Base-by-base conservation (phyloP, 2,113 vertebrate genomes). In the Myodes glareolus region DNA sequence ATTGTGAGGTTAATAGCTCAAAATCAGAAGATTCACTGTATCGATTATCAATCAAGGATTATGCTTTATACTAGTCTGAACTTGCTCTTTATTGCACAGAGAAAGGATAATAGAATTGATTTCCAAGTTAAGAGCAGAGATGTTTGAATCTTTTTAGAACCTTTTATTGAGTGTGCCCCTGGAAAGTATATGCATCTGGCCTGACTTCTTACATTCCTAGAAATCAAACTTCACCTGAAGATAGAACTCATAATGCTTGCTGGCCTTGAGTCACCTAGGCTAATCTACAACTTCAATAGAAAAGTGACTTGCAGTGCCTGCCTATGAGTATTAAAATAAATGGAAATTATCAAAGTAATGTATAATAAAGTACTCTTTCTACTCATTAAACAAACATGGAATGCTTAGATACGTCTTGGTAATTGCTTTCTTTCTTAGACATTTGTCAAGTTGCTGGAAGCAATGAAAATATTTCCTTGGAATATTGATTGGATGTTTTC, bases 401-500 rank as follows among this genome's bases (percentile, higher is more conserved):
- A 81, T 77, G 21, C 50, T 91, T 86, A 81, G 10, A 94, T 80
- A 87, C 70, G 82, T 36, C n/a, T 72, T 89, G 21, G 67, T 93
- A 94, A 61, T 33, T 88, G 61, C 70, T 92, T 96, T 97, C n/a
- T n/a, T 52, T 89, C 31, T 65, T 88, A 87, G 52, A 42, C 29
- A 63, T 95, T 91, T 97, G 29, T 90, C 70, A 76, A 55, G 50
- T 31, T 11, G 94, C 86, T 93, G 47, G 61, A n/a, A 75, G 8
- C 55, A 92, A 36, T 88, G 39, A 72, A 86, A 88, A 63, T 27
- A 88, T 88, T 67, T 82, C 25, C 42, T 89, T 87, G 31, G 75
- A 82, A 95, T 92, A 80, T 65, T 97, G 96, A 97, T 96, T 94
- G 72, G 31, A 52, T 92, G 14, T 87, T 97, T 91, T 87, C 25